phyloP scores from a whole-genome alignment of 30 jellyfish, hydroid and myxozoan species.

The Aurelia aurita complex sp. Pacific region DNA sequence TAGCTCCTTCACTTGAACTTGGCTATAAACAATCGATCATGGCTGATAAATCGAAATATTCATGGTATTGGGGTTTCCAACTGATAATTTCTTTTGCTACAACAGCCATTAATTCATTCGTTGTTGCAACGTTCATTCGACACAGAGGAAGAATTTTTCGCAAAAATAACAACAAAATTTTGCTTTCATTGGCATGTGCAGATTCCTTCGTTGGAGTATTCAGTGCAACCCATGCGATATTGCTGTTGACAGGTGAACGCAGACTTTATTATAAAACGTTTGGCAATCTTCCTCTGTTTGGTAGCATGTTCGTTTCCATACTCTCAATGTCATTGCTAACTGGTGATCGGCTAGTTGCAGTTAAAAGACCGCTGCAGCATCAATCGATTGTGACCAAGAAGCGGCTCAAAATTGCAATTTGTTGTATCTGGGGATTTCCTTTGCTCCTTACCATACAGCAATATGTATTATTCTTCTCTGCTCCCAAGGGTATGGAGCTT shows the following conservation, averaged over 20 bases:
- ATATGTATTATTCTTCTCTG: conserved; percentile 1
- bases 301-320: conserved; percentile 64
- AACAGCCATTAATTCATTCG: neutral
- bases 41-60: too few relatives aligned
- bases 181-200: conserved; percentile 40
- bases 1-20: too few relatives aligned
- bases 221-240: conserved; percentile 10
- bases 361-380: conserved; percentile 29
- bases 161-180: conserved; percentile 15
- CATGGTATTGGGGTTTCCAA: too few relatives aligned
- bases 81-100: conserved; percentile 4
- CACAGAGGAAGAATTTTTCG: conserved; percentile 10
- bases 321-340: conserved; percentile 46
- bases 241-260: conserved; percentile 17
- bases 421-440: conserved; percentile 27
- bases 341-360: conserved; percentile 47
- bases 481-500: conserved; percentile 6
- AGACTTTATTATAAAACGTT: neutral
- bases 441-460: conserved; percentile 36
- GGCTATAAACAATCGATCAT: too few relatives aligned
- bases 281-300: conserved; percentile 59
- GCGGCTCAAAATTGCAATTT: conserved; percentile 3
- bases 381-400: conserved; percentile 2
- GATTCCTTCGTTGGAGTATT: conserved; percentile 39
- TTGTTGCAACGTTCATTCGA: conserved; percentile 7